Evolutionary conservation across 2,888 invertebrate genomes (phyloP), one percentile per base, ranked within the genome.

Genomic region (Oegoconia quadripuncta): DNA sequence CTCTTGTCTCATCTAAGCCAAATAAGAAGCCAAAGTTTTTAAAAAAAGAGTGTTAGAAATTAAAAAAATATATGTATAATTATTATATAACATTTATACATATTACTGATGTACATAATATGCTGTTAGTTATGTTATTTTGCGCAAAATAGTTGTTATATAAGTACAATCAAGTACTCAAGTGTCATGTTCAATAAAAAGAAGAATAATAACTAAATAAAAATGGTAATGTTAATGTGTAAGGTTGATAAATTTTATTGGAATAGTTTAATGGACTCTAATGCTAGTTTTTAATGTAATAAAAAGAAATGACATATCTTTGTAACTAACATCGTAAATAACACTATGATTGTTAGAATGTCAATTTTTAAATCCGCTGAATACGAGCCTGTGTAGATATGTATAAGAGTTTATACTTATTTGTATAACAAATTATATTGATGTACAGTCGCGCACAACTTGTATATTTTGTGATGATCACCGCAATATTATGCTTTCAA

Each of bases 11-110:
- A 56, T 66, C 65, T 70, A 77, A 72, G 83, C 82, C 83, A 83
- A 83, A 84, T 65, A 72, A 54, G 64, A 74, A 76, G 83, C 82
- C 84, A 83, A 84, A 84, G 77, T 74, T 70, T 64, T 63, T 61
- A 56, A 66, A 70, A 61, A 61, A 60, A 58, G 31, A 7, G 11
- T 27, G 33, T 40, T 43, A 36, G 39, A 39, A 22, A n/a, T 14
- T 28, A 23, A 37, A 20, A 39, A 34, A 13, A 34, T 37, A 42
- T 27, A 32, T 38, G 17, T 31, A 30, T 20, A 29, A 11, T 28
- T 41, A 49, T 31, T 44, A 46, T 42, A 50, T 36, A 26, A 34
- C 17, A 32, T 8, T 37, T 17, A 29, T 37, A 29, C 9, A 37
- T 37, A 39, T 47, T 51, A 45, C 38, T 37, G 34, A 41, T 45